These are phyloP conservation scores for Sarcophaga subvicina DNA, from an alignment of 2,888 invertebrate species.

Conservation along the genomic window DNA sequence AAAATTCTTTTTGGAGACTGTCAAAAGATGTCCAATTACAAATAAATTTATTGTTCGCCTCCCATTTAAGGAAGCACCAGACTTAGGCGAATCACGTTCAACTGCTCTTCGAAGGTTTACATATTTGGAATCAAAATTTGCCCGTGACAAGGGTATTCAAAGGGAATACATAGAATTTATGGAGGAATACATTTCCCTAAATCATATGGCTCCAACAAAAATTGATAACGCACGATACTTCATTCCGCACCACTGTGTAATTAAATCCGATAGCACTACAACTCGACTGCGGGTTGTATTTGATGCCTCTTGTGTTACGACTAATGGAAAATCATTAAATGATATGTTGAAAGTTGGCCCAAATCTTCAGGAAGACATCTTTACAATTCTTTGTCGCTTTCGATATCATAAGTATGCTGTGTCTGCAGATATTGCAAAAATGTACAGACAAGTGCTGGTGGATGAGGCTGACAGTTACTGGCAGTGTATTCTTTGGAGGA, in stretches of 20 bases:
- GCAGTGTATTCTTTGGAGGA: slow-evolving; percentile 65
- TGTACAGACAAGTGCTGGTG: slow-evolving; percentile 65
- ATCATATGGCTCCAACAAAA: slow-evolving; percentile 16
- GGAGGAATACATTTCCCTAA: slow-evolving; percentile 17
- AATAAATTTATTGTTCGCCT: too few relatives aligned
- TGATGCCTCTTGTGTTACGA: slow-evolving; percentile 15
- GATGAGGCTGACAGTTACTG: slow-evolving; percentile 49
- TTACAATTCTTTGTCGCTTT: slow-evolving; percentile 59
- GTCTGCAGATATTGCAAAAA: slow-evolving; percentile 67
- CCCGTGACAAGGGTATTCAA: not conserved
- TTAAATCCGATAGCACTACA: slow-evolving; percentile 27
- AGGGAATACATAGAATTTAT: slow-evolving; percentile 27
- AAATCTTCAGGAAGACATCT: slow-evolving; percentile 57
- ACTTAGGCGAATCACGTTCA: too few relatives aligned
- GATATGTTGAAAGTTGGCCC: slow-evolving; percentile 40
- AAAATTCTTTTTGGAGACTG: too few relatives aligned
- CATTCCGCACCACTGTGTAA: slow-evolving; percentile 35
- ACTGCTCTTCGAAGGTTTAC: too few relatives aligned
- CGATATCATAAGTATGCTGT: slow-evolving; percentile 53
- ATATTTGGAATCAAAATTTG: too few relatives aligned
- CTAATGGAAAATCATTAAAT: slow-evolving; percentile 52
- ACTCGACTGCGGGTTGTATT: slow-evolving; percentile 1
- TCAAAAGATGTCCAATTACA: too few relatives aligned
- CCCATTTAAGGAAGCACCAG: too few relatives aligned
- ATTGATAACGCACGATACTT: not conserved